Base-by-base conservation (phyloP, 2,113 vertebrate species). In the Saguinus imperator region DNA sequence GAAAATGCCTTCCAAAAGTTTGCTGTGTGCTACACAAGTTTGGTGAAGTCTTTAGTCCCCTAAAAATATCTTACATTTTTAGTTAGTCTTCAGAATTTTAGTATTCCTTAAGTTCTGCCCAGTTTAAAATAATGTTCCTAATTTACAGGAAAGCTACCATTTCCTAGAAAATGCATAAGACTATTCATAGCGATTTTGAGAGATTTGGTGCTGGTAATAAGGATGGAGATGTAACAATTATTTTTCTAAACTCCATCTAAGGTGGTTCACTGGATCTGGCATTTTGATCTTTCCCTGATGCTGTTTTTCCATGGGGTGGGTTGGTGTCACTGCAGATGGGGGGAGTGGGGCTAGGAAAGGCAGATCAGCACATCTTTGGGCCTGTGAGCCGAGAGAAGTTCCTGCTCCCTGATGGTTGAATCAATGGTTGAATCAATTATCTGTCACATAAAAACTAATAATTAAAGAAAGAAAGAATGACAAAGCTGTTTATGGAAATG, bases 231-330 rank as follows among this genome's bases (percentile, higher is more conserved):
- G 18, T 64, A 20, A 58, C 1, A 18, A 93, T 68, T 52, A 45
- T 72, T 98, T 89, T 0, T 8, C 72, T 86, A 92, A 94, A 97
- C 84, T 95, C 85, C 80, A 83, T 25, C 29, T 94, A 76, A 70
- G 84, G 97, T 93, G 96, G 93, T 93, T 97, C 97, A 96, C 94
- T 84, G 97, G 81, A 96, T 85, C 72, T 97, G 87, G 93, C 95
- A 77, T 91, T 97, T 91, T 96, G 96, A 76, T 91, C 91, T 93
- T 95, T 82, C 57, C 77, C 84, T 97, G 97, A 94, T 87, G 92
- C 83, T 96, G 2, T 96, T 98, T 98, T 96, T 89, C 76, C 73
- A 89, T 83, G 77, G 68, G 68, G 85, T 93, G 87, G 21, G 25
- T 66, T 7, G 84, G 64, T 21, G 72, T 70, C 29, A 32, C n/a